Base-by-base conservation (phyloP, 2,888 invertebrate species). In the Ommatoiulus sabulosus region DNA sequence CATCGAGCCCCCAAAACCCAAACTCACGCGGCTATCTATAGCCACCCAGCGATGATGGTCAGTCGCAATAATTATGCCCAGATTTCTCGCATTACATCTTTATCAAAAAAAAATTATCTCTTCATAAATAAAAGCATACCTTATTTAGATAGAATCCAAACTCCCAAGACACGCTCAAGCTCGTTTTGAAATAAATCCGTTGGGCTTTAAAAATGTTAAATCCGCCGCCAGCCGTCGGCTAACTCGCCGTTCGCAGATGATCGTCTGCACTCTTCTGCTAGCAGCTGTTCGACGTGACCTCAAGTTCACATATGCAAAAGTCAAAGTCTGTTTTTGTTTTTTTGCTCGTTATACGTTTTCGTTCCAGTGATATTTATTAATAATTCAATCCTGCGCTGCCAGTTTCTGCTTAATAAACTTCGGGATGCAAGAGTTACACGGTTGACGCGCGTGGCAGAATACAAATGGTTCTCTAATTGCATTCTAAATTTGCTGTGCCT, bases 191-290 rank as follows among this genome's bases (percentile, higher is more conserved):
- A 20, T 8, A 4, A 20, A 63, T 0, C 17, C 80, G 80, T 80
- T 80, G 35, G 80, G 5, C 17, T 72, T 80, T 80, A 15, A 80
- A 80, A 80, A 80, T 10, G 35, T 80, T 80, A 35, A 80, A 80
- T 43, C 3, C 80, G 80, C 80, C 80, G 80, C 80, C 80, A 80
- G 80, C 80, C 80, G 80, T 35, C 80, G 80, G 80, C 80, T 80
- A 24, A 72, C 24, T 0, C 24, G 72, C 72, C 72, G 72, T 24
- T 10, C 10, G 80, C 80, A 35, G 80, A 12, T 35, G 35, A 24
- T 12, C 80, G 80, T 80, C 80, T 80, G 80, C 80, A 15, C 4
- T 24, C 0, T 24, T 72, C 80, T 80, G 80, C 80, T 15, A 80
- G 3, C 80, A 80, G 80, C 80, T 80, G 80, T 5, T 80, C 52